phyloP scores from a whole-genome alignment of 2,888 invertebrate species.

The Tricholauxania praeusta region DNA sequence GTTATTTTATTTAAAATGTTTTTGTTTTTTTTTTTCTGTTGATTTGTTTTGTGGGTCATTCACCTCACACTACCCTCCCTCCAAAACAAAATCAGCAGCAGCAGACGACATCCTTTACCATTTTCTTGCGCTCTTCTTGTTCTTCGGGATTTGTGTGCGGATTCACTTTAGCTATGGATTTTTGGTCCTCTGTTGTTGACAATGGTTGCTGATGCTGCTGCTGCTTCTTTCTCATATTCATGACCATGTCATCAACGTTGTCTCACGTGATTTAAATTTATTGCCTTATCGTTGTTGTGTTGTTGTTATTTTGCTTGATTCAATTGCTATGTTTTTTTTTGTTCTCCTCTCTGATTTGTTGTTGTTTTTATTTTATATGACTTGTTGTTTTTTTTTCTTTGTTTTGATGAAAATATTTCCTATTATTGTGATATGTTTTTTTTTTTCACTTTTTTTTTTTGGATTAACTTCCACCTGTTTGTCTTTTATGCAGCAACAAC shows the following conservation, averaged over 20 bases:
- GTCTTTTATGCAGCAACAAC: neutral
- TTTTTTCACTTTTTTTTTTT: neutral
- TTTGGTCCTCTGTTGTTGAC: neutral
- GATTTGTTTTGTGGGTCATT: slow-evolving; percentile 22
- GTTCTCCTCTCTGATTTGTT: neutral
- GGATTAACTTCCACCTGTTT: neutral
- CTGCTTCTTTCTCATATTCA: neutral
- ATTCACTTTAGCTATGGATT: neutral
- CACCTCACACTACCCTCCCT: slow-evolving; percentile 4
- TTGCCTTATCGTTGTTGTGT: neutral
- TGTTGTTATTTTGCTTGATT: slow-evolving; percentile 1
- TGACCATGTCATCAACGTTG: neutral
- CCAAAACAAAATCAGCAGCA: too few relatives aligned
- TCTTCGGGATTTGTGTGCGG: neutral
- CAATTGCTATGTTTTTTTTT: neutral
- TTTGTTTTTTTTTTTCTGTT: slow-evolving; percentile 20
- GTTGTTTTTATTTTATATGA: neutral
- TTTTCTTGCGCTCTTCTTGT: neutral
- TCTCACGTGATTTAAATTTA: neutral
- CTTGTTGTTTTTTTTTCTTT: neutral
- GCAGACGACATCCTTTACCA: neutral
- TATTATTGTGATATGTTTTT: neutral
- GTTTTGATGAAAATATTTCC: neutral
- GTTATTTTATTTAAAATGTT: slow-evolving; percentile 1
- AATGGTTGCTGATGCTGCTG: neutral